phyloP scores from a whole-genome alignment of 2,797 vertebrate genomes.

The Onychomys arenicola region DNA sequence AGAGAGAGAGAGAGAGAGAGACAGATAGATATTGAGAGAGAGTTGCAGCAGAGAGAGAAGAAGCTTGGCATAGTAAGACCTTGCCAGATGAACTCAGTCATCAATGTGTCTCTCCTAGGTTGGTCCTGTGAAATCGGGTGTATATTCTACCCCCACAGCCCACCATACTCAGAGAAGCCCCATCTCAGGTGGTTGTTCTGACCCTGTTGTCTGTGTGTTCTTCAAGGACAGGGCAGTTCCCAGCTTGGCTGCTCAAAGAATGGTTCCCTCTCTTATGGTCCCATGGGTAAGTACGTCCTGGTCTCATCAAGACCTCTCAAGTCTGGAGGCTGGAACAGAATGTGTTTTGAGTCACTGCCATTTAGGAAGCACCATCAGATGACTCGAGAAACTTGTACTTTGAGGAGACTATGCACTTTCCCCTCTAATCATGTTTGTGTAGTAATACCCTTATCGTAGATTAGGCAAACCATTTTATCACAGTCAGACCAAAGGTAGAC shows the following conservation, averaged over 20 bases:
- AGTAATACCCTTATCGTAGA: neutral
- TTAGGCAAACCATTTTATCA: neutral
- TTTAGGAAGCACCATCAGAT: neutral
- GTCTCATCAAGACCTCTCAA: neutral
- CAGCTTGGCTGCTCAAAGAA: neutral
- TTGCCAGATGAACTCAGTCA: neutral
- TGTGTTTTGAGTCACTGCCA: neutral
- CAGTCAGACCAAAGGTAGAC: constrained; percentile 28
- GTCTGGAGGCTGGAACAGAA: neutral
- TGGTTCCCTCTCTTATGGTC: neutral
- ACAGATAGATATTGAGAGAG: neutral
- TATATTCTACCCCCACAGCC: neutral
- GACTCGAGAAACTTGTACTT: neutral
- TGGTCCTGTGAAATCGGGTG: neutral
- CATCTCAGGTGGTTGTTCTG: neutral
- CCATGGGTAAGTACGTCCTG: too few relatives aligned
- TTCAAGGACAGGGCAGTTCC: neutral
- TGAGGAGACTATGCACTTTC: neutral
- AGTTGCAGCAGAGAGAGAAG: neutral
- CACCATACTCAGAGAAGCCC: too few relatives aligned
- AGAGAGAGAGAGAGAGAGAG: neutral
- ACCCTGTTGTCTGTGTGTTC: neutral
- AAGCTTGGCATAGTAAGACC: neutral
- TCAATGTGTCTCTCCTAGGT: neutral
- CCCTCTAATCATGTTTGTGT: neutral